These are phyloP conservation scores for Drosophila suzukii DNA, from an alignment of 1,140 invertebrate genomes.

Conservation along the genomic window DNA sequence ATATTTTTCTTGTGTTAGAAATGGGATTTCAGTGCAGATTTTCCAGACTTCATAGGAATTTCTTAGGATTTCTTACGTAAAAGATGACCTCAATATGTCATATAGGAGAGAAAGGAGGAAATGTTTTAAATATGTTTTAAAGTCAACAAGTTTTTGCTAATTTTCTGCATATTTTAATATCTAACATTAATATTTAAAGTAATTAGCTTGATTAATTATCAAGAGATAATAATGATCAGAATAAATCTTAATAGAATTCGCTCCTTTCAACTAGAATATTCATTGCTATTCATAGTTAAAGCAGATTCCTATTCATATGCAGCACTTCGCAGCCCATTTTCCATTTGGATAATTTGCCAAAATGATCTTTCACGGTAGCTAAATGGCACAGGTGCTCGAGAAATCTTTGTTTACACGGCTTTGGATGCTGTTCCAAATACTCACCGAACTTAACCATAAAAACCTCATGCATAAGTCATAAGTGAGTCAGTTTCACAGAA, in stretches of 20 bases:
- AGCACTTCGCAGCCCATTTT: conserved; percentile 9
- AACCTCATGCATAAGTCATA: conserved; percentile 75
- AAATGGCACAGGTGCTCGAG: conserved; percentile 14
- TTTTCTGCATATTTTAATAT: neutral
- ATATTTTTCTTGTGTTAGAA: conserved; percentile 34
- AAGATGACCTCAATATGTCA: conserved; percentile 1
- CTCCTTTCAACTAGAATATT: too few relatives aligned
- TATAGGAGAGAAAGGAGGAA: conserved; percentile 7
- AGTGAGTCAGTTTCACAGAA: conserved; percentile 52
- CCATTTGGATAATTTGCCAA: conserved; percentile 32
- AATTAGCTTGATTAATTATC: neutral
- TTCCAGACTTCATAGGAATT: neutral
- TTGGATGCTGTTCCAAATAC: neutral
- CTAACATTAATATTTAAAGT: neutral
- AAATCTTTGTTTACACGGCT: conserved; percentile 6
- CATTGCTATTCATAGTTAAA: conserved; percentile 6
- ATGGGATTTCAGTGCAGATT: conserved; percentile 17
- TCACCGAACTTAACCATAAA: conserved; percentile 35
- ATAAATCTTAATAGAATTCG: too few relatives aligned
- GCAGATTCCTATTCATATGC: neutral
- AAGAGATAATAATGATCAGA: too few relatives aligned
- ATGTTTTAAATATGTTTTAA: neutral
- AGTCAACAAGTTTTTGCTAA: neutral
- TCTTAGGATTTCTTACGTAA: neutral
- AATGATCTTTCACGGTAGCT: conserved; percentile 29